These are phyloP conservation scores for Brenthis hecate DNA, from an alignment of 2,888 invertebrate species.

Conservation along the genomic window DNA sequence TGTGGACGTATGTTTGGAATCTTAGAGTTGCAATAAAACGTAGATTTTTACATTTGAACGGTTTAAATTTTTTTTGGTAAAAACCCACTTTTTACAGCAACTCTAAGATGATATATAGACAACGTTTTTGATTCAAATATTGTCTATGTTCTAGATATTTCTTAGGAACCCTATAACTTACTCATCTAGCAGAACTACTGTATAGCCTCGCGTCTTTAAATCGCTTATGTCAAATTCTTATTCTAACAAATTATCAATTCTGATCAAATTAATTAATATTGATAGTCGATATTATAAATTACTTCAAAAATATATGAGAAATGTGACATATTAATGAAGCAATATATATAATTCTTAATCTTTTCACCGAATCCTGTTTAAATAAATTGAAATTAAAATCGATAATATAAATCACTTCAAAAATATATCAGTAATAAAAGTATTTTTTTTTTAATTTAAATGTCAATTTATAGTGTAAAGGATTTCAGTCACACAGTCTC, in stretches of 20 bases:
- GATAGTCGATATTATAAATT: slow-evolving; percentile 2
- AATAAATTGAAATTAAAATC: background rate
- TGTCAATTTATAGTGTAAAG: no score
- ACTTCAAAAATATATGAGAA: slow-evolving; percentile 27
- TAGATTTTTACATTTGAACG: no score
- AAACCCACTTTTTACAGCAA: no score
- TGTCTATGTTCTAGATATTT: slow-evolving; percentile 31
- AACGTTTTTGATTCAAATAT: background rate
- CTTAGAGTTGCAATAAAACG: slow-evolving; percentile 13
- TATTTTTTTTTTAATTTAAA: no score
- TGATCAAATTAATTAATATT: background rate
- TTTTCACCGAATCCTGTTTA: no score
- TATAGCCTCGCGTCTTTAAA: slow-evolving; percentile 16
- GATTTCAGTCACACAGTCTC: no score
- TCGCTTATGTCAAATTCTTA: background rate
- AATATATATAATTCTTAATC: background rate
- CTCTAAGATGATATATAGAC: no score
- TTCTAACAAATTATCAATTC: background rate
- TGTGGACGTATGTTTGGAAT: slow-evolving; percentile 54
- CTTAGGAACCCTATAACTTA: slow-evolving; percentile 44
- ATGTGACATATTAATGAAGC: slow-evolving; percentile 25
- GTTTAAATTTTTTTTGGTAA: no score
- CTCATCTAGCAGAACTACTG: slow-evolving; percentile 41
- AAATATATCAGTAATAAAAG: slow-evolving; percentile 1
- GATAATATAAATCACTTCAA: slow-evolving; percentile 1